These are phyloP conservation scores for Chaetorhynchus papuensis DNA, from an alignment of 2,113 vertebrate species.

Conservation along the genomic window DNA sequence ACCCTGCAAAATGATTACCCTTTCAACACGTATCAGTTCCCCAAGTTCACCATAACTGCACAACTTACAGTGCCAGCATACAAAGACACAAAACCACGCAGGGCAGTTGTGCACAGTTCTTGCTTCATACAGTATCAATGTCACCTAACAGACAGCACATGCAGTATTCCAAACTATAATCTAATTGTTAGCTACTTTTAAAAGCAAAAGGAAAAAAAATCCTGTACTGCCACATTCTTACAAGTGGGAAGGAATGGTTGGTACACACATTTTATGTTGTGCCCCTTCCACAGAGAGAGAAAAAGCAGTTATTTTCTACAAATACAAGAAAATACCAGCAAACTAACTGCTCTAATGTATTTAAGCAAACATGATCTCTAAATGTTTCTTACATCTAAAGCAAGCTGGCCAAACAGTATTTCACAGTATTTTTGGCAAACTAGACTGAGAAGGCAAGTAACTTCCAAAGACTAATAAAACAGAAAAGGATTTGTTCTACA, in stretches of 20 bases:
- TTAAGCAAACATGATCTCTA: neutral
- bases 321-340: neutral
- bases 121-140: neutral
- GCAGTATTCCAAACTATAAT: neutral
- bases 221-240: neutral
- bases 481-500: neutral
- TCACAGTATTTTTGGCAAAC: neutral
- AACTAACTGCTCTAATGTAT: neutral
- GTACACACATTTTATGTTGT: neutral
- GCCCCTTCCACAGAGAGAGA: neutral
- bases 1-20: neutral
- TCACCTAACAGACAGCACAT: neutral
- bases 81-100: neutral
- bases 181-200: neutral
- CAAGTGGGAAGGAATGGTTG: neutral
- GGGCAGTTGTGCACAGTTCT: neutral
- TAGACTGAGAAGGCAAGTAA: neutral
- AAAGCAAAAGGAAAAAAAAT: neutral
- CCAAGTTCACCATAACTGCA: neutral
- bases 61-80: neutral
- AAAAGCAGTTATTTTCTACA: neutral
- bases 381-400: neutral
- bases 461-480: neutral
- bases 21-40: neutral
- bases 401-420: neutral